Evolutionary conservation across 2,888 invertebrate genomes (phyloP), one percentile per base, ranked within the genome.

Genomic region (Arrhopalites spinosus): DNA sequence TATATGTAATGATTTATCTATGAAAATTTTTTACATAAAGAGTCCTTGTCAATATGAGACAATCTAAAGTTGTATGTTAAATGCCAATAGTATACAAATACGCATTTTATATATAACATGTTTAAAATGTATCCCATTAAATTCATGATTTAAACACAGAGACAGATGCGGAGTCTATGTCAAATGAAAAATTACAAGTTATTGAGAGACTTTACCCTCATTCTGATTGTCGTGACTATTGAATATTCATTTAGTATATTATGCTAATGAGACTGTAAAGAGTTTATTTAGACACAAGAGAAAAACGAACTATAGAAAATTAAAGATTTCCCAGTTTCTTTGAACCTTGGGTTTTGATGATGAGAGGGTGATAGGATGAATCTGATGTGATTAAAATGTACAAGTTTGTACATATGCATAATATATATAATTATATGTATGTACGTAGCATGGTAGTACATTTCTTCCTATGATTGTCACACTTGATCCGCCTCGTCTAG

Each of bases 241-340:
- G n/a, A n/a, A n/a, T n/a, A n/a, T n/a, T n/a, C n/a, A n/a, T n/a
- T n/a, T n/a, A n/a, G n/a, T n/a, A n/a, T n/a, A n/a, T n/a, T n/a
- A 1, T 53, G 20, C 53, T 53, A 53, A 53, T 53, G 53, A 53
- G 53, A 53, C n/a, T 23, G 53, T 53, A 53, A 53, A 53, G 17
- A 17, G 17, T 5, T 50, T 15, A 8, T 53, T 53, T n/a, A n/a
- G 8, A 53, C 47, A 17, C 13, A 47, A 45, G 15, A 15, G 7
- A 45, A 7, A 47, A 17, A 47, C 7, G 47, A 2, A 47, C 1
- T 47, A 20, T 8, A 20, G 8, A 50, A 50, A n/a, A 50, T 3
- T 53, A 23, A n/a, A 23, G 53, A 53, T 53, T n/a, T 17, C 53
- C n/a, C 53, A 53, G 23, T 53, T 53, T 53, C 53, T 53, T 53